These are phyloP conservation scores for Plagodis dolabraria DNA, from an alignment of 2,888 invertebrate species.

Conservation along the genomic window DNA sequence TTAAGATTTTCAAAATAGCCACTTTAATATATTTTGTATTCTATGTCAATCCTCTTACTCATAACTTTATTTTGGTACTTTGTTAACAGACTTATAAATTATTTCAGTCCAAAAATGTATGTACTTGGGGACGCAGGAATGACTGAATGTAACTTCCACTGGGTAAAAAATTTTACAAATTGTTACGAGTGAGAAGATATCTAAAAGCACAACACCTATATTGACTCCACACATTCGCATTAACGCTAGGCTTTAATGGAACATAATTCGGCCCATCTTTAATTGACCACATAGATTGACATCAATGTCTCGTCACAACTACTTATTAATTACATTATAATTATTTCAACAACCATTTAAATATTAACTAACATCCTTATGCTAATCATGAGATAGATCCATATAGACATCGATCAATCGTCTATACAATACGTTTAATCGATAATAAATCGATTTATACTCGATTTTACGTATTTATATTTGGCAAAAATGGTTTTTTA, in stretches of 20 bases:
- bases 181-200: constrained; percentile 33
- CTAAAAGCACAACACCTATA: constrained; percentile 59
- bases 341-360: constrained; percentile 77
- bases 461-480: constrained; percentile 71
- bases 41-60: no score
- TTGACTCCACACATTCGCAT: constrained; percentile 52
- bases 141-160: constrained; percentile 3
- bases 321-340: constrained; percentile 53
- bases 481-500: constrained; percentile 78
- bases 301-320: constrained; percentile 60
- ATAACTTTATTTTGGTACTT: no score
- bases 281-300: constrained; percentile 81
- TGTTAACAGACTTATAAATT: no score
- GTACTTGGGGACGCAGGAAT: no score
- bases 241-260: constrained; percentile 65
- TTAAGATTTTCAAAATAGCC: neutral
- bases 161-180: constrained; percentile 22
- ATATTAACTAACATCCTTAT: constrained; percentile 71
- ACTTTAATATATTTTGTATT: no score
- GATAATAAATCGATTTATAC: constrained; percentile 51
- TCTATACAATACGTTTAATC: constrained; percentile 59
- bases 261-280: constrained; percentile 70
- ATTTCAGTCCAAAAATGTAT: no score
- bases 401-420: constrained; percentile 59
- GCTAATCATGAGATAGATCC: constrained; percentile 74